Conservation (phyloP, 2,113 vertebrate species). For the Clupea harengus region DNA sequence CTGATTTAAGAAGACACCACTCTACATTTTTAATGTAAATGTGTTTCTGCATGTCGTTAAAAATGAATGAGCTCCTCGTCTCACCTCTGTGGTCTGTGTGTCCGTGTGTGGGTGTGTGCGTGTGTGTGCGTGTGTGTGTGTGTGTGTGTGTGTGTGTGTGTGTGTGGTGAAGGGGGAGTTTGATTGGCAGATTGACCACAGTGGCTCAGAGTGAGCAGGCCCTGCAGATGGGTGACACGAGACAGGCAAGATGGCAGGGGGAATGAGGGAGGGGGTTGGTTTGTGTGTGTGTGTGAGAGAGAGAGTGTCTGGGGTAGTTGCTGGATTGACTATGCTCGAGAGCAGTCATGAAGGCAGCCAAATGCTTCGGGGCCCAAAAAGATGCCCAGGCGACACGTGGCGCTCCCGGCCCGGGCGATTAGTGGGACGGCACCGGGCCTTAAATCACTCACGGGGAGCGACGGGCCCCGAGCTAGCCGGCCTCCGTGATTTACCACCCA, state of each 20-base stretch:
- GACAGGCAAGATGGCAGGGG: slow-evolving; percentile 27
- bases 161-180: not conserved
- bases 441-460: slow-evolving; percentile 47
- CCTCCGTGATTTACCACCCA: slow-evolving; percentile 63
- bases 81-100: slow-evolving; percentile 54
- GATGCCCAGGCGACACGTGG: not conserved
- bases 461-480: slow-evolving; percentile 50
- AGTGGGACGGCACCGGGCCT: slow-evolving; percentile 13
- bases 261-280: slow-evolving; percentile 14
- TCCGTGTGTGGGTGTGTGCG: slow-evolving; percentile 42
- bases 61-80: slow-evolving; percentile 69
- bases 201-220: not conserved
- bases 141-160: slow-evolving; percentile 12
- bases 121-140: slow-evolving; percentile 22
- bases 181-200: slow-evolving; percentile 12
- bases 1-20: slow-evolving; percentile 74
- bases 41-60: slow-evolving; percentile 75
- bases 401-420: not conserved
- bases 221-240: slow-evolving; percentile 22
- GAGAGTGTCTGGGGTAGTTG: not conserved
- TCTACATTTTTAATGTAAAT: slow-evolving; percentile 79
- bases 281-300: slow-evolving; percentile 2
- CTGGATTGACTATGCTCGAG: not conserved
- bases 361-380: not conserved
- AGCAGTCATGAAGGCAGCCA: slow-evolving; percentile 1